These are phyloP conservation scores for Caenorhabditis panamensis DNA, from an alignment of 2,888 invertebrate species.

Conservation along the genomic window DNA sequence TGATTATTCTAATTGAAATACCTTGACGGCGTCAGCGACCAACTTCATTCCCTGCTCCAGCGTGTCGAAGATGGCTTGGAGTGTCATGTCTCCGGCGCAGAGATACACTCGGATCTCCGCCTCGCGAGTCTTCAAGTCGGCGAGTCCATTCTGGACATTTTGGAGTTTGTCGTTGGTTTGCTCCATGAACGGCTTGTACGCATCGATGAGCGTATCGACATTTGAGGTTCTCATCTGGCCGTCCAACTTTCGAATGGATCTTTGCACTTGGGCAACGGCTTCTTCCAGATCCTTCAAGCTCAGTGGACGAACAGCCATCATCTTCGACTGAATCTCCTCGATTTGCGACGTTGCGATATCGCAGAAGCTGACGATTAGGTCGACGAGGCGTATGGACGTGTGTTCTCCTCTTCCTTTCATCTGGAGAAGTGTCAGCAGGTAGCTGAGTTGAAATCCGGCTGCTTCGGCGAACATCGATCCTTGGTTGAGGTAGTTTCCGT, in stretches of 20 bases:
- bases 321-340: conserved; percentile 47
- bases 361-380: conserved; percentile 47
- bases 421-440: conserved; percentile 51
- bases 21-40: conserved; percentile 52
- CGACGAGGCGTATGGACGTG: conserved; percentile 38
- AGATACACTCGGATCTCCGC: conserved; percentile 46
- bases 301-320: conserved; percentile 36
- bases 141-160: conserved; percentile 45
- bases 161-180: conserved; percentile 40
- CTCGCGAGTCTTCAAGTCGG: conserved; percentile 43
- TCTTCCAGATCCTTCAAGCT: conserved; percentile 53
- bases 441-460: conserved; percentile 56
- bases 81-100: conserved; percentile 47
- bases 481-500: conserved; percentile 63
- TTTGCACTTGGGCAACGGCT: conserved; percentile 42
- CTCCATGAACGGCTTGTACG: conserved; percentile 51
- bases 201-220: conserved; percentile 34
- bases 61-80: conserved; percentile 51
- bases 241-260: conserved; percentile 39
- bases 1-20: neutral
- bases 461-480: conserved; percentile 64
- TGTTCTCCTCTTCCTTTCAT: conserved; percentile 60
- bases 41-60: conserved; percentile 55
- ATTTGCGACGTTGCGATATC: conserved; percentile 39
- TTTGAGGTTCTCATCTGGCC: conserved; percentile 47